phyloP scores from a whole-genome alignment of 1,140 invertebrate genomes.

The Melipona quadrifasciata region DNA sequence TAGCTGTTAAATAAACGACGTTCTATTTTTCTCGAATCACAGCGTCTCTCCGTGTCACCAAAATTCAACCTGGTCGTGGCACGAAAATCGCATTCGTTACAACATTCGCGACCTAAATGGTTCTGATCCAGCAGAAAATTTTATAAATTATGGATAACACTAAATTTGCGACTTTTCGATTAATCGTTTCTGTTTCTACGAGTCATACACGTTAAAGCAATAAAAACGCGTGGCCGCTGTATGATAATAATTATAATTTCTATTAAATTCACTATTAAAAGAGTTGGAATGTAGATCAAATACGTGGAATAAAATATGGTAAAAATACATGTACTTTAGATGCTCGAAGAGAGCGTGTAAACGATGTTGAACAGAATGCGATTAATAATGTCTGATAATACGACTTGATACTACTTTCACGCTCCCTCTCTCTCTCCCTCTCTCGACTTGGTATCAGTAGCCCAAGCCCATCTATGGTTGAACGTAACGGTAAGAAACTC shows the following conservation, averaged over 20 bases:
- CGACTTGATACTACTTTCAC: not conserved
- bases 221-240: not conserved
- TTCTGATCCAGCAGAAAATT: conserved; percentile 4
- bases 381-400: not conserved
- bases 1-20: conserved; percentile 26
- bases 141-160: conserved; percentile 14
- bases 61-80: conserved; percentile 10
- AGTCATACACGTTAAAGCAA: not conserved
- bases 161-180: not conserved
- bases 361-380: not conserved
- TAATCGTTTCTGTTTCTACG: not conserved
- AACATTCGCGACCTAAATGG: conserved; percentile 28
- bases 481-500: no score
- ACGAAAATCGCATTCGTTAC: conserved; percentile 25
- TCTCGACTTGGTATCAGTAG: not conserved
- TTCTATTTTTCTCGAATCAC: conserved; percentile 2
- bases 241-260: not conserved
- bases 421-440: fast-evolving
- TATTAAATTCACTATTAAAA: no score
- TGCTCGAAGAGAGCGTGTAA: no score
- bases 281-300: no score
- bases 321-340: no score
- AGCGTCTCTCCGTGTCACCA: not conserved
- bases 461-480: no score
- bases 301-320: no score